phyloP scores from a whole-genome alignment of 2,113 vertebrate genomes.

The Cyprinodon variegatus region DNA sequence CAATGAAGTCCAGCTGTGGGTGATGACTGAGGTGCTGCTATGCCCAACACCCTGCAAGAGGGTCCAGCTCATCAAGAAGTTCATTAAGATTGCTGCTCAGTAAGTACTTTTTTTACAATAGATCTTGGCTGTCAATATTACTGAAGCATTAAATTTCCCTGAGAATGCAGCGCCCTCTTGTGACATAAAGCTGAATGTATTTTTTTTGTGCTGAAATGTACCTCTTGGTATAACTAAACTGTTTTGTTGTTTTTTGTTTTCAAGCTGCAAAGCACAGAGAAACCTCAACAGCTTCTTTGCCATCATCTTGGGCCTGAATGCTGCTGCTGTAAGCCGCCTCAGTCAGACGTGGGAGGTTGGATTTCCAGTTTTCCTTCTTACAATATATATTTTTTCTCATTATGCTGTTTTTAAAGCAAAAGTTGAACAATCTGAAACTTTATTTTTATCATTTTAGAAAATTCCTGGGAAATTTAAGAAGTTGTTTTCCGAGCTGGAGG shows the following conservation, averaged over 20 bases:
- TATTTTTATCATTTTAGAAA: constrained; percentile 82
- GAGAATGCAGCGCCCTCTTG: constrained; percentile 45
- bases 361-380: not conserved
- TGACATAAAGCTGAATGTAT: constrained; percentile 43
- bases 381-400: not conserved
- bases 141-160: constrained; percentile 2
- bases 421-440: not conserved
- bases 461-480: constrained; percentile 98
- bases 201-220: not conserved
- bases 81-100: constrained; percentile 98
- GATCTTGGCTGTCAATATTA: not conserved
- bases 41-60: constrained; percentile 91
- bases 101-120: constrained; percentile 77
- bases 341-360: constrained; percentile 96
- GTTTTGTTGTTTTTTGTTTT: constrained; percentile 34
- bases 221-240: not conserved
- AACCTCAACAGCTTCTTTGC: constrained; percentile 98
- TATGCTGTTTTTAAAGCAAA: not conserved
- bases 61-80: constrained; percentile 96
- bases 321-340: constrained; percentile 92
- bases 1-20: constrained; percentile 96
- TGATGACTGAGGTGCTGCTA: constrained; percentile 93
- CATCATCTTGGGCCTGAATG: constrained; percentile 98
- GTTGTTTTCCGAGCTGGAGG: constrained; percentile 96
- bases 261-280: constrained; percentile 94